Evolutionary conservation across 2,797 vertebrate species (phyloP), one percentile per base, ranked within the genome.

Genomic region (Hybognathus amarus): DNA sequence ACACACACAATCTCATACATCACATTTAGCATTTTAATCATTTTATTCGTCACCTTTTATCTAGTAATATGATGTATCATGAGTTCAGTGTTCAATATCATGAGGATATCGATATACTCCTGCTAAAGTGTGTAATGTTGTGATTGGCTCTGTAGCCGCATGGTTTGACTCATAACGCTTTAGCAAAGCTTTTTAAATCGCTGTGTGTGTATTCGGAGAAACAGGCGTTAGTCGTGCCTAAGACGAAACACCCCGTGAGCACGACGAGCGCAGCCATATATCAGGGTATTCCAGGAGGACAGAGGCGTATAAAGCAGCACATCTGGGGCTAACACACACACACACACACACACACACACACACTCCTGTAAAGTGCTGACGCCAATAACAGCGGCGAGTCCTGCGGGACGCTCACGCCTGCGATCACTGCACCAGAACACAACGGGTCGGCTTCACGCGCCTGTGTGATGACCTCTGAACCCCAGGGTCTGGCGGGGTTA

Each of bases 381-480:
- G 83, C 87, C 85, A 87, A 91, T 91, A 94, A 92, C 91, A 92
- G 93, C 88, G 64, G 64, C 61, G 71, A 84, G 89, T 91, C 93
- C 92, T 87, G 87, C 90, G 90, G 94, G 94, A 92, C 91, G 75
- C 83, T 92, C 93, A 93, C 90, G 90, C 91, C 92, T 92, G 94
- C 93, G 94, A 95, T 95, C 95, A 95, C 92, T 91, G 89, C 88
- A 90, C 90, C 92, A 92, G 89, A 92, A 93, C 92, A 91, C 89
- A 94, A 93, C 92, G 94, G 92, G 91, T 90, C 92, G 90, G 92
- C 94, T 95, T 91, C 93, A 94, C 94, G 91, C 85, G 93, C 94
- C 93, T 94, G 93, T 94, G 93, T 91, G 91, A 93, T 95, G 94
- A 95, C 94, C 94, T 95, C 94, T 68, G 85, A 76, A 93, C 93